Percentiles rank a stretch among this genome's conserved stretches.
phyloP scores from a whole-genome alignment of 1,140 invertebrate genomes.

The Leptopilina boulardi region DNA sequence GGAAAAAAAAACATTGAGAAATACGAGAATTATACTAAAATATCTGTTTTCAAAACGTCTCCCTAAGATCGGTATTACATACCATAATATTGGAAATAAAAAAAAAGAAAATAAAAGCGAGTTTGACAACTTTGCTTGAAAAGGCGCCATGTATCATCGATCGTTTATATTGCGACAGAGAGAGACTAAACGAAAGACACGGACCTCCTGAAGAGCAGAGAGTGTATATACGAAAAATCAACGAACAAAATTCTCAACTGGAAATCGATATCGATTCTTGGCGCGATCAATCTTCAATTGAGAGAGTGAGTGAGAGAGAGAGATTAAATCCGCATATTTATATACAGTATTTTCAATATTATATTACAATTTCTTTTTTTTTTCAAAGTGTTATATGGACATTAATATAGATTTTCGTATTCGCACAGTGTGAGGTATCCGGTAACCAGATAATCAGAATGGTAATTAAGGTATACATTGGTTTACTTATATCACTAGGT shows the following conservation, averaged over 20 bases:
- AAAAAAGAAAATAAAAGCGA: slow-evolving; percentile 17
- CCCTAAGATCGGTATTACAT: neutral
- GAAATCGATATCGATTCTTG: slow-evolving; percentile 24
- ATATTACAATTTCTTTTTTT: neutral
- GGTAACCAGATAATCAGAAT: too few relatives aligned
- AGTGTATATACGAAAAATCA: slow-evolving; percentile 9
- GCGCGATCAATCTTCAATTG: slow-evolving; percentile 11
- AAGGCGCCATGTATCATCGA: slow-evolving; percentile 26
- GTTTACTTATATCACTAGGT: too few relatives aligned
- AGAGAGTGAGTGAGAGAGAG: too few relatives aligned
- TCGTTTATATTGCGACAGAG: slow-evolving; percentile 17
- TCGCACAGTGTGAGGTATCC: too few relatives aligned
- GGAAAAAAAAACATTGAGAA: neutral
- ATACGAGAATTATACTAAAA: neutral
- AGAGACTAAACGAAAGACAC: slow-evolving; percentile 26
- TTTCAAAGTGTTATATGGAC: too few relatives aligned
- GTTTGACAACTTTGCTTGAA: slow-evolving; percentile 29
- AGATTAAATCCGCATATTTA: neutral
- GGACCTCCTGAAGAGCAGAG: slow-evolving; percentile 30
- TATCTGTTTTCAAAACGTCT: neutral
- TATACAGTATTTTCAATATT: neutral
- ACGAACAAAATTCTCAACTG: slow-evolving; percentile 7
- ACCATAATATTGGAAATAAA: too few relatives aligned
- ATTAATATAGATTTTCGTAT: too few relatives aligned
- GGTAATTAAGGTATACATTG: too few relatives aligned